Evolutionary conservation across 2,888 invertebrate genomes (phyloP).

Genomic region (Cephus nigrinus): DNA sequence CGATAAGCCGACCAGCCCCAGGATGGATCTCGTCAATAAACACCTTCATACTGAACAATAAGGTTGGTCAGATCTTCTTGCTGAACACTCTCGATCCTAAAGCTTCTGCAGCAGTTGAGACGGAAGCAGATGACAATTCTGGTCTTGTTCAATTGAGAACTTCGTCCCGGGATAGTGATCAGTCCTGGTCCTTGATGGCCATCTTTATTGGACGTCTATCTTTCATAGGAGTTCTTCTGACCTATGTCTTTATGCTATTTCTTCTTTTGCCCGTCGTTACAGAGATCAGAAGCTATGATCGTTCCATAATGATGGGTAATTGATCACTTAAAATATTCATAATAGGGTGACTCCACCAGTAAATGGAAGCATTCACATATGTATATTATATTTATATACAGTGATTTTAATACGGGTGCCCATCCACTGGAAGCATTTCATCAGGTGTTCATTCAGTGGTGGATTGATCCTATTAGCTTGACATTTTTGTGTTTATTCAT

Average conservation of each 20-base stretch:
- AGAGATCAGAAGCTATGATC: neutral
- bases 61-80: constrained; percentile 47
- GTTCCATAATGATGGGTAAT: neutral
- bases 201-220: constrained; percentile 49
- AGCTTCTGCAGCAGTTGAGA: constrained; percentile 44
- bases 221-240: constrained; percentile 37
- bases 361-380: too few relatives aligned
- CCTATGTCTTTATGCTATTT: constrained; percentile 43
- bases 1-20: constrained; percentile 40
- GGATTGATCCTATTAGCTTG: too few relatives aligned
- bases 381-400: too few relatives aligned
- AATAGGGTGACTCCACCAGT: too few relatives aligned
- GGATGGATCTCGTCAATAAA: constrained; percentile 40
- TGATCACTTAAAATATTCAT: neutral
- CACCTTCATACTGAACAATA: constrained; percentile 42
- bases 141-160: constrained; percentile 31
- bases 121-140: constrained; percentile 39
- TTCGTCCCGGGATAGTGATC: constrained; percentile 22
- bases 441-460: too few relatives aligned
- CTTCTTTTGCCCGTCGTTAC: constrained; percentile 28
- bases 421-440: too few relatives aligned
- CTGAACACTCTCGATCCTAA: constrained; percentile 50
- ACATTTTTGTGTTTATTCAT: too few relatives aligned
- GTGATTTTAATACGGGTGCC: too few relatives aligned
- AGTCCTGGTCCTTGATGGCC: constrained; percentile 44